These are phyloP conservation scores for Hemiprocne comata DNA, from an alignment of 2,113 vertebrate genomes.

Conservation along the genomic window DNA sequence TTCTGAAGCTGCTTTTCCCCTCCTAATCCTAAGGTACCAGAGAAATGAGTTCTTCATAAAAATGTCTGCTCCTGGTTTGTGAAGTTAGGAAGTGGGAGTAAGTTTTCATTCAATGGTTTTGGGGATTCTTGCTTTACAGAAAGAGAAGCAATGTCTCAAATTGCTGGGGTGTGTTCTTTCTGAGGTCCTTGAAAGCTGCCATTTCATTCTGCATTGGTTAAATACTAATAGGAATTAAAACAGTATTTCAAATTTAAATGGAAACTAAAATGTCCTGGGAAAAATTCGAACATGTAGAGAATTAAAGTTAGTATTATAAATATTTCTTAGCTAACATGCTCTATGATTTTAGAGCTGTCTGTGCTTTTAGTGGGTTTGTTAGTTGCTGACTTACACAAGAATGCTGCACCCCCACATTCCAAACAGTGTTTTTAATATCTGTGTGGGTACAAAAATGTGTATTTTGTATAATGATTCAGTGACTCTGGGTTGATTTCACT, in stretches of 20 bases:
- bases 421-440: background rate
- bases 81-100: background rate
- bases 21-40: background rate
- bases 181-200: background rate
- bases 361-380: background rate
- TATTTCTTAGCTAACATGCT: background rate
- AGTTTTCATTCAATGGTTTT: background rate
- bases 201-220: background rate
- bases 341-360: background rate
- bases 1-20: background rate
- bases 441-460: background rate
- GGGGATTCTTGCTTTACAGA: background rate
- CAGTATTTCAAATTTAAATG: background rate
- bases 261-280: background rate
- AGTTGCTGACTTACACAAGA: background rate
- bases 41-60: background rate
- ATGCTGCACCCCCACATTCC: accelerated
- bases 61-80: background rate
- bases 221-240: background rate
- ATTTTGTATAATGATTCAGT: background rate
- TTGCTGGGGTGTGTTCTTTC: background rate
- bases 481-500: background rate
- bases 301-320: no score
- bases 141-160: background rate
- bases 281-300: background rate